Evolutionary conservation across 2,113 vertebrate species (phyloP), one percentile per base, ranked within the genome.

Genomic region (Anarhynchus alexandrinus): DNA sequence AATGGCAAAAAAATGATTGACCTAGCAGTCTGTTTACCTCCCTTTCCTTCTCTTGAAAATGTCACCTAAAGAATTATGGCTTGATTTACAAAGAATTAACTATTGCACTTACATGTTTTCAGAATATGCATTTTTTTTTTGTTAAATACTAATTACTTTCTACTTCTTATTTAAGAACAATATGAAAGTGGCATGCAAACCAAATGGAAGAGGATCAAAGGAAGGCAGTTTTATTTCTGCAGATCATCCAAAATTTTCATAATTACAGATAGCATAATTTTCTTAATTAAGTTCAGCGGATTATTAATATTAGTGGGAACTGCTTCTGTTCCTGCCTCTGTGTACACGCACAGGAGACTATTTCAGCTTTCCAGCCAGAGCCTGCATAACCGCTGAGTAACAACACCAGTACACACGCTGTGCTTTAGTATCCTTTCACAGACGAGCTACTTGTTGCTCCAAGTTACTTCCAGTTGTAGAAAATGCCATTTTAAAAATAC

Each of bases 181-280:
- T 16, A 86, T 13, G 18, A 38, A 85, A 92, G 64, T 29, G 27
- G 27, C 66, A 82, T n/a, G 74, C 40, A 89, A 82, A 92, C 38
- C 65, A 69, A 92, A 87, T 62, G 59, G 80, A 85, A 91, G 29
- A 85, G 47, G 90, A 96, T 96, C 89, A 94, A 97, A 94, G 61
- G 34, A 40, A 91, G 30, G 55, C 9, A 66, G 40, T 36, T 91
- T 86, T 52, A 72, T 42, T 95, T 91, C 86, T 95, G 78, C 40
- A 93, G 84, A 78, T 72, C 89, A 85, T 40, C 30, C 67, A 10
- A 84, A 51, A 42, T 55, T 45, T 94, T 84, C 3, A 6, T 85
- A 96, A 95, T 94, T 94, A 93, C 65, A 91, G 78, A 85, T 69
- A 74, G 69, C 1, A 14, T 67, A 52, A 90, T 93, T 90, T 93